Base-by-base conservation (phyloP, 2,888 invertebrate species). In the Cryptocephalus moraei region DNA sequence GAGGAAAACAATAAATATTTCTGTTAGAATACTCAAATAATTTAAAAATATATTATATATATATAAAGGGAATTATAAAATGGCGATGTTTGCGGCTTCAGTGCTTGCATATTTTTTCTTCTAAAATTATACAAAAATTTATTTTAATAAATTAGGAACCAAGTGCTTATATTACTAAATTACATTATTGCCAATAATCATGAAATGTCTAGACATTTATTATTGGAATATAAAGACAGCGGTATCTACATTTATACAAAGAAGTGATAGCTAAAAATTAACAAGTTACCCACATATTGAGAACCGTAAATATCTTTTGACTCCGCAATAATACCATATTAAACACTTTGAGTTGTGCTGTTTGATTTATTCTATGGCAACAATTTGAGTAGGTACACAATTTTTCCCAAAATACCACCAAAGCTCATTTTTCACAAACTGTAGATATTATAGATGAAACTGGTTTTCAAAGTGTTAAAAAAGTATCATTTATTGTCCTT, bases 131-230 rank as follows among this genome's bases (percentile, higher is more conserved):
- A 22, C 22, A 22, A 22, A 22, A 22, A 22, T 22, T 22, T 22
- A 22, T 22, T 22, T 54, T 59, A 66, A 67, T 67, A 68, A 67
- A 67, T 69, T 69, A 69, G 70, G 69, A 70, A 69, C 69, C 68
- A 67, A 67, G 68, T 69, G 68, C 67, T 69, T 69, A 67, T 64
- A 66, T 67, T 63, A 66, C 65, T 64, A 62, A 64, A 63, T 64
- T 56, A 55, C 52, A 54, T 67, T 64, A 66, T 64, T 66, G 59
- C 63, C 62, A 64, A 61, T 65, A 62, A 61, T 61, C 50, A 45
- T 47, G 56, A 62, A 61, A 61, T 61, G 57, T 54, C 54, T 48
- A 51, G 52, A 56, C 63, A 62, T 63, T 59, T 59, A 59, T 63
- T 60, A 63, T 62, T 64, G 66, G 64, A 66, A 65, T 63, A 64